A percentile compares a stretch with the other conserved stretches of the same genome.
Evolutionary conservation across 2,888 invertebrate genomes (phyloP).

Genomic region (Kuschelorhynchus macadamiae): DNA sequence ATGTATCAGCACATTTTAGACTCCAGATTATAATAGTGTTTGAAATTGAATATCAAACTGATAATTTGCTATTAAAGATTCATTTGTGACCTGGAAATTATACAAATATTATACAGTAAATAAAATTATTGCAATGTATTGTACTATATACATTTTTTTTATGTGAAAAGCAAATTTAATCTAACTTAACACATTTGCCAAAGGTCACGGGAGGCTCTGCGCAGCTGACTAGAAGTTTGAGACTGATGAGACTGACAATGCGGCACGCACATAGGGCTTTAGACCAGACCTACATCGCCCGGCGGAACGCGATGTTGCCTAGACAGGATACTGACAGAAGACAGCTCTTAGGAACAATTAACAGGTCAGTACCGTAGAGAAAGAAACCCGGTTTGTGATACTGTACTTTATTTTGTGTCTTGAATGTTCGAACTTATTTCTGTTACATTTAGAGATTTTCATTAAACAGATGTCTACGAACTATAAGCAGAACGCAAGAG

Average conservation of each 20-base stretch:
- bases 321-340: conserved; percentile 55
- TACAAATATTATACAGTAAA: too few relatives aligned
- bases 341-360: conserved; percentile 57
- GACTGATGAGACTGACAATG: conserved; percentile 63
- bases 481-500: conserved; percentile 49
- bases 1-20: too few relatives aligned
- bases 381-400: background rate
- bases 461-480: conserved; percentile 53
- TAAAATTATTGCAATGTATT: too few relatives aligned
- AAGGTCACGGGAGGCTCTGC: conserved; percentile 58
- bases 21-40: too few relatives aligned
- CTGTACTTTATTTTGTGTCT: background rate
- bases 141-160: too few relatives aligned
- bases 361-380: conserved; percentile 45
- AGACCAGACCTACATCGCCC: conserved; percentile 62
- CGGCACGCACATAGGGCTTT: conserved; percentile 62
- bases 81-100: too few relatives aligned
- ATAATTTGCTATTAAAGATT: too few relatives aligned
- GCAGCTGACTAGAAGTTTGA: conserved; percentile 62
- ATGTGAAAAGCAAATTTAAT: too few relatives aligned
- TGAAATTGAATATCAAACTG: too few relatives aligned
- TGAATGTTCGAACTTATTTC: background rate
- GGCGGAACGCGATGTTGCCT: conserved; percentile 63
- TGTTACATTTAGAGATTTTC: too few relatives aligned
- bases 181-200: too few relatives aligned